Evolutionary conservation across 2,797 vertebrate species (phyloP).

Genomic region (Zenarchopterus dispar): DNA sequence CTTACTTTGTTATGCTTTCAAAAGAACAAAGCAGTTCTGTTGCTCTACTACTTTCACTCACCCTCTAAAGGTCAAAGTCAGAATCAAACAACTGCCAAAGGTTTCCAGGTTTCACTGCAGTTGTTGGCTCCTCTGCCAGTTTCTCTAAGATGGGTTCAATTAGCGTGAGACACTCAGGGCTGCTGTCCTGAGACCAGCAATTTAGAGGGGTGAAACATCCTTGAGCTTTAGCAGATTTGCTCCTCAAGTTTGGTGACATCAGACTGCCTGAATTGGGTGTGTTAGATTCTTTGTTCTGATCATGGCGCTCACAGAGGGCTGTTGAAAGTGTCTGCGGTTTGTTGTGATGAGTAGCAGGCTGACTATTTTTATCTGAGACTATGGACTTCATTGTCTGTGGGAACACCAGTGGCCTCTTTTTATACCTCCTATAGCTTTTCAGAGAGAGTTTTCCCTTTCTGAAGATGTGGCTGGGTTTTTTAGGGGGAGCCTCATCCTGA

Average conservation of each 20-base stretch:
- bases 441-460: constrained; percentile 41
- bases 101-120: constrained; percentile 38
- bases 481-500: constrained; percentile 11
- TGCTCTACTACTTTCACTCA: background rate
- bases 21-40: background rate
- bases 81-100: constrained; percentile 80
- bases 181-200: constrained; percentile 78
- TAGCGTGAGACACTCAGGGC: constrained; percentile 39
- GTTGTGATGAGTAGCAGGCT: constrained; percentile 18
- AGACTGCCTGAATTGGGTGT: constrained; percentile 5
- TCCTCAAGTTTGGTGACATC: background rate
- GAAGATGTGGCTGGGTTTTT: background rate
- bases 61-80: constrained; percentile 46
- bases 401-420: constrained; percentile 63
- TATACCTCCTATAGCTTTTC: constrained; percentile 42
- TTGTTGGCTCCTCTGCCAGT: constrained; percentile 35
- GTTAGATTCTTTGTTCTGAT: background rate
- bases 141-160: constrained; percentile 69
- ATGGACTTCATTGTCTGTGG: constrained; percentile 49
- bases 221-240: constrained; percentile 2
- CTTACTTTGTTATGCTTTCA: background rate
- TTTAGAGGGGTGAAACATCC: constrained; percentile 59
- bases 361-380: constrained; percentile 51
- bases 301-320: constrained; percentile 6
- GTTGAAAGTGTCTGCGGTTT: constrained; percentile 27